Conservation (phyloP, 1,140 invertebrate species). For the Drosophila ficusphila region DNA sequence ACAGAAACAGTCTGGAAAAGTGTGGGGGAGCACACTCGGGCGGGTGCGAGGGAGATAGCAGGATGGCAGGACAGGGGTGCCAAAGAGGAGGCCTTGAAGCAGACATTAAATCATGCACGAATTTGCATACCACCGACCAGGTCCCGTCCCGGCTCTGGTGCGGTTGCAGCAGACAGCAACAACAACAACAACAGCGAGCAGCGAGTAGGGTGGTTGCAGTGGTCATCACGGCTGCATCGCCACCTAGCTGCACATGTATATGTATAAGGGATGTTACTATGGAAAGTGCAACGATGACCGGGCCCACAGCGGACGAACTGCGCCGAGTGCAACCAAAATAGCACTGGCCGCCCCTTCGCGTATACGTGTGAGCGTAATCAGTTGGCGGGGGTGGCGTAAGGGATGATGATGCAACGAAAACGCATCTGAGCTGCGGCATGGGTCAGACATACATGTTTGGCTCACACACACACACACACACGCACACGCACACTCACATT, state of each 20-base stretch:
- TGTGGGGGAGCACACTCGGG: no score
- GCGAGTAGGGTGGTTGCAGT: conserved; percentile 27
- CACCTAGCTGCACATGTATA: no score
- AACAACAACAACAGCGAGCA: no score
- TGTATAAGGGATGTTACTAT: conserved; percentile 75
- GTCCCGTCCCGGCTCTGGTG: conserved; percentile 12
- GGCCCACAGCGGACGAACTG: conserved; percentile 20
- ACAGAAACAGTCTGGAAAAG: conserved; percentile 44
- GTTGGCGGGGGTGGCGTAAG: conserved; percentile 22
- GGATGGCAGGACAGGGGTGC: neutral
- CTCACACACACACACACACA: conserved; percentile 7
- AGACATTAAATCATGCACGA: conserved; percentile 68
- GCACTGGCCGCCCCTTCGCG: conserved; percentile 41
- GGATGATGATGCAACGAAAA: conserved; percentile 44
- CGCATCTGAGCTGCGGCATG: conserved; percentile 44
- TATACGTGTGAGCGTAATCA: conserved; percentile 29
- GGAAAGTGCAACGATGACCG: conserved; percentile 52
- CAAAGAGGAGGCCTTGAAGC: conserved; percentile 46
- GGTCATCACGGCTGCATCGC: conserved; percentile 25
- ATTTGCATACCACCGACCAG: conserved; percentile 49
- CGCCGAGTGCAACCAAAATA: conserved; percentile 41
- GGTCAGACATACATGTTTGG: conserved; percentile 63
- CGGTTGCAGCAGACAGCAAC: conserved; percentile 18
- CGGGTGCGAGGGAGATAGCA: conserved; percentile 16
- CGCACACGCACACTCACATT: conserved; percentile 5